Base-by-base conservation (phyloP, 1,140 invertebrate genomes). In the Dufourea novaeangliae region DNA sequence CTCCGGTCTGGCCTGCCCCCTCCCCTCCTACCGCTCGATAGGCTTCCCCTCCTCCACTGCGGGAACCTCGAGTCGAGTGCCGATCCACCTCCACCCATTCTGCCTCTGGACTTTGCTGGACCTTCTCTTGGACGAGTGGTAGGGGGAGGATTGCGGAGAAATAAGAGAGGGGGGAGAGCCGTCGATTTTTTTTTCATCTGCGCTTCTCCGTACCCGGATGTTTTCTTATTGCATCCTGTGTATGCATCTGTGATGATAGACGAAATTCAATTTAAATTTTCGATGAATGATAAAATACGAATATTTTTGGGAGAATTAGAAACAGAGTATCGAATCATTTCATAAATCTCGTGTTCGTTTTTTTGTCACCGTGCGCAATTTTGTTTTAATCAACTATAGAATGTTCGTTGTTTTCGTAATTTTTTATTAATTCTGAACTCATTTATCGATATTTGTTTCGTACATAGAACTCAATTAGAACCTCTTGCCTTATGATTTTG, bases 1-100 rank as follows among this genome's bases (percentile, higher is more conserved):
- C 89, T 91, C 87, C 87, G 90, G 76, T 87, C 82, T 71, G 73
- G 74, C 72, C 66, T 79, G 74, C 72, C 66, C 78, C 46, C 46
- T 50, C 77, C 82, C 72, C 83, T 80, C 80, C 67, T 73, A 63
- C 67, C 79, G 79, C 66, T 75, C 67, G 78, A 81, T 83, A 83
- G 69, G 76, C 70, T 79, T 83, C 76, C 70, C 82, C 73, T 75
- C 80, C 78, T 50, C 80, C 77, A 66, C 67, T 50, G 73, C 72
- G 74, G 44, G 32, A 63, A 66, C 56, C 54, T 37, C 72, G 61
- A 70, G 70, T 70, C 59, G 71, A 80, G 59, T 54, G 66, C 63
- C 81, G 71, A 71, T 73, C 73, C 74, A 63, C 75, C 77, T 74
- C 79, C 80, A 50, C 78, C 67, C 66, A 69, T 75, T 68, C 77